phyloP scores from a whole-genome alignment of 1,140 invertebrate genomes.

The Andricus grossulariae region DNA sequence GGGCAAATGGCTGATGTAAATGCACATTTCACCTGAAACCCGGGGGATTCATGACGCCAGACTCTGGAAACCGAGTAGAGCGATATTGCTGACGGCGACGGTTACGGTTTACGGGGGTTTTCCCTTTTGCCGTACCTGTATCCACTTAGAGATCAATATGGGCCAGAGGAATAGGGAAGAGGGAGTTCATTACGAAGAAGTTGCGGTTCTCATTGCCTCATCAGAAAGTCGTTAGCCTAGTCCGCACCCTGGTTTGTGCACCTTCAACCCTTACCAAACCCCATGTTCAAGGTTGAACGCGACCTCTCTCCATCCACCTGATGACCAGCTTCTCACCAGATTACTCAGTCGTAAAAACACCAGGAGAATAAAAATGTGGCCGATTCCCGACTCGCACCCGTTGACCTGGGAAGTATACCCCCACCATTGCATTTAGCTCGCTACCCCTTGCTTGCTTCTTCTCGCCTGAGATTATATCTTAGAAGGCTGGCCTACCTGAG shows the following conservation, averaged over 20 bases:
- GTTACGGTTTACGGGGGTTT: constrained; percentile 5
- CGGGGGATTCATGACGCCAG: not conserved
- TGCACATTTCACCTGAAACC: not conserved
- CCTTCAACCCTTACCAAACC: constrained; percentile 43
- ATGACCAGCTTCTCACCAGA: constrained; percentile 42
- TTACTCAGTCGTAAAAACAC: constrained; percentile 21
- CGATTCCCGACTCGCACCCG: too few species aligned
- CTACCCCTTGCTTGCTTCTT: too few species aligned
- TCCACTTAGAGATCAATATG: constrained; percentile 38
- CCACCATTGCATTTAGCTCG: too few species aligned
- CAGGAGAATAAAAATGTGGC: constrained; percentile 18
- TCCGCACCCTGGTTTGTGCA: constrained; percentile 47
- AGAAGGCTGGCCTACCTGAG: too few species aligned
- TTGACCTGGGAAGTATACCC: too few species aligned
- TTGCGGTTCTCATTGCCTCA: constrained; percentile 66
- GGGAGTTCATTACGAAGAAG: constrained; percentile 69
- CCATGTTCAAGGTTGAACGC: constrained; percentile 46
- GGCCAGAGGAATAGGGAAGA: constrained; percentile 46
- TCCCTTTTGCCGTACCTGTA: not conserved
- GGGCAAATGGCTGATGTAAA: constrained; percentile 2
- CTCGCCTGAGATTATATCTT: too few species aligned
- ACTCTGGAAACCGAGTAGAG: not conserved
- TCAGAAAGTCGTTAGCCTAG: constrained; percentile 73
- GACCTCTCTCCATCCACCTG: constrained; percentile 32
- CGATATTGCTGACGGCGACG: not conserved